Conservation (phyloP, 2,888 invertebrate genomes). For the Eulithis testata region DNA sequence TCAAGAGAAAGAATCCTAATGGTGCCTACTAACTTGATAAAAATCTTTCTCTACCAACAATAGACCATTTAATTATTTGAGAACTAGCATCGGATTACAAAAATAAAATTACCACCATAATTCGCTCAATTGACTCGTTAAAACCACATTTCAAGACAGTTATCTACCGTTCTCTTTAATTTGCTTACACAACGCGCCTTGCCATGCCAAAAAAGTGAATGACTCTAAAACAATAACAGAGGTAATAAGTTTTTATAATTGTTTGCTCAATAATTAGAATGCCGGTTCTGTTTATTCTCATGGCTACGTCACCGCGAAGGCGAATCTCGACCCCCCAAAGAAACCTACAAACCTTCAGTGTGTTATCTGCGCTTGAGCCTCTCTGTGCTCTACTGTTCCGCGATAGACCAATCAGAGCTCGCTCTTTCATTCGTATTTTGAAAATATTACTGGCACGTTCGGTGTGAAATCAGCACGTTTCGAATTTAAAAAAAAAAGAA, state of each 20-base stretch:
- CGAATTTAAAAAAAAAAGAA: constrained; percentile 2
- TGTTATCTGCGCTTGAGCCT: constrained; percentile 73
- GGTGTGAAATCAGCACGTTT: constrained; percentile 16
- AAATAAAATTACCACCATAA: constrained; percentile 14
- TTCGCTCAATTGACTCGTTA: constrained; percentile 25
- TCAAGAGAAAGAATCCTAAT: neutral
- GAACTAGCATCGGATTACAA: constrained; percentile 5
- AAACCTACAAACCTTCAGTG: constrained; percentile 70
- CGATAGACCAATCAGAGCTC: constrained; percentile 49
- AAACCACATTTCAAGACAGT: constrained; percentile 15
- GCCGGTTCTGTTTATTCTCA: constrained; percentile 69
- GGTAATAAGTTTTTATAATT: constrained; percentile 22
- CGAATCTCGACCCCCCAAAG: constrained; percentile 77
- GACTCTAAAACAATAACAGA: constrained; percentile 37
- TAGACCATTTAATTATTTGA: constrained; percentile 6
- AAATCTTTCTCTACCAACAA: constrained; percentile 3
- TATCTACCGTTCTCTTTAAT: constrained; percentile 23
- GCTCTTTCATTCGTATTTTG: constrained; percentile 39
- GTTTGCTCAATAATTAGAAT: constrained; percentile 45
- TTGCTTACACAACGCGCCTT: constrained; percentile 26
- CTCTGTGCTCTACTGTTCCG: constrained; percentile 70
- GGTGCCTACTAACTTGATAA: neutral
- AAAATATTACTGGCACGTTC: constrained; percentile 21
- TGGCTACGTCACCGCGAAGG: constrained; percentile 74
- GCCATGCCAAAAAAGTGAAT: constrained; percentile 32